Conservation (phyloP, 37 sponge, comb jelly and placozoan species). For the Oopsacas minuta region DNA sequence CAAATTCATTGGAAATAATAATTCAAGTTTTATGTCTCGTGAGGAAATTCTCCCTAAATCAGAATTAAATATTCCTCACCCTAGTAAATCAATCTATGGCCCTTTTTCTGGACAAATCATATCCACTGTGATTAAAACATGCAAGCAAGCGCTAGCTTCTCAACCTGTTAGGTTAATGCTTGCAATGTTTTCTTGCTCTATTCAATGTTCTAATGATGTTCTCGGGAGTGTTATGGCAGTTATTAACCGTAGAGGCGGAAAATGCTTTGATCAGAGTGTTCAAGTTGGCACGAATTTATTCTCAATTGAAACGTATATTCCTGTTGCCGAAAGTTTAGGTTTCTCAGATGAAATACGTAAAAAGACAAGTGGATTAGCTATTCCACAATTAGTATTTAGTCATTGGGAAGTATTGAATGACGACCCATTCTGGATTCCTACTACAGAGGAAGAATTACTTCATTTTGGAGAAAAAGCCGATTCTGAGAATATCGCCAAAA, state of each 20-base stretch:
- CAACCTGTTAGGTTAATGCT: slow-evolving; percentile 78
- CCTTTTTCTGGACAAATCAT: slow-evolving; percentile 86
- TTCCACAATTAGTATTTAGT: slow-evolving; percentile 90
- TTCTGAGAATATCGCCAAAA: slow-evolving; percentile 70
- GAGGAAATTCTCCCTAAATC: neutral
- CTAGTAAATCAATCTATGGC: slow-evolving; percentile 20
- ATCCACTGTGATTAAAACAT: slow-evolving; percentile 79
- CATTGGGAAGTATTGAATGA: slow-evolving; percentile 89
- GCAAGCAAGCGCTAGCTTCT: slow-evolving; percentile 60
- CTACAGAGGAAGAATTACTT: slow-evolving; percentile 87
- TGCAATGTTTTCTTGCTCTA: slow-evolving; percentile 81
- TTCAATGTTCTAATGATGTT: slow-evolving; percentile 84
- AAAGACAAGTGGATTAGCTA: slow-evolving; percentile 88
- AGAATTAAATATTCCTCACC: neutral
- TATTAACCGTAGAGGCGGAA: slow-evolving; percentile 62
- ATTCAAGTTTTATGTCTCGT: neutral
- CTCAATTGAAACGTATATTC: slow-evolving; percentile 57
- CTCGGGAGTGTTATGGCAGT: slow-evolving; percentile 82
- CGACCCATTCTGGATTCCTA: slow-evolving; percentile 96
- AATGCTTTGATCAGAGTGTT: slow-evolving; percentile 70
- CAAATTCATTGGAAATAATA: slow-evolving; percentile 22
- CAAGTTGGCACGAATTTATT: slow-evolving; percentile 76
- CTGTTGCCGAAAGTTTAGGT: slow-evolving; percentile 95
- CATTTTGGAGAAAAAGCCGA: slow-evolving; percentile 97
- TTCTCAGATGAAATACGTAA: slow-evolving; percentile 94